Evolutionary conservation across 2,888 invertebrate genomes (phyloP), one percentile per base, ranked within the genome.

Genomic region (Mimumesa dahlbomi): DNA sequence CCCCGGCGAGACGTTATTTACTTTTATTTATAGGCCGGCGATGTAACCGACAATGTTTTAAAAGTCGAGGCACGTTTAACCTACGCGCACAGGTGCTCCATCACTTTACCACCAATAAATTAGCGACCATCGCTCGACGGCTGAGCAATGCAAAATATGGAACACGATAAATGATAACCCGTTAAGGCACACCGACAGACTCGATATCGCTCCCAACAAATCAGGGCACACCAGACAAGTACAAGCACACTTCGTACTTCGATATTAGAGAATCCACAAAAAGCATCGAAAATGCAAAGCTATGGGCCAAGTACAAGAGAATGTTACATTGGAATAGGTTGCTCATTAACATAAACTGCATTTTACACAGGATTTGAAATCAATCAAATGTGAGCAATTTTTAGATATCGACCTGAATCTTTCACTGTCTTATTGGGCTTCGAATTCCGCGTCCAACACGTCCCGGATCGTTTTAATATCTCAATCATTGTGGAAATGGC

Each of bases 81-180:
- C 53, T 1, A 25, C 11, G 48, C 42, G 18, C 25, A 6, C 72
- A 53, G 45, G 56, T 65, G 59, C 59, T 59, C 46, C 36, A 59
- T 65, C 65, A 34, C 43, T 29, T 38, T 9, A 42, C 11, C 25
- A 45, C 43, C 61, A 21, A 70, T 70, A 64, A 73, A 73, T 73
- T 61, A 69, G 48, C 38, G 36, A 56, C 42, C 64, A 71, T 52
- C 59, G 21, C 54, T 69, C 59, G 56, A 38, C 46, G 31, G 46
- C 54, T 56, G 49, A 31, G 19, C 25, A n/a, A n/a, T n/a, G 54
- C 31, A n/a, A 57, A 70, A 61, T 73, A 73, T 70, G 61, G 53
- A 70, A 56, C 64, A 45, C 61, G 72, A 73, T 70, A 65, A 70
- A 70, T 63, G 63, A 71, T 63, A 58, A 53, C 53, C 58, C 54